Evolutionary conservation across 2,113 vertebrate genomes (phyloP), one percentile per base, ranked within the genome.

Genomic region (Vimba vimba): DNA sequence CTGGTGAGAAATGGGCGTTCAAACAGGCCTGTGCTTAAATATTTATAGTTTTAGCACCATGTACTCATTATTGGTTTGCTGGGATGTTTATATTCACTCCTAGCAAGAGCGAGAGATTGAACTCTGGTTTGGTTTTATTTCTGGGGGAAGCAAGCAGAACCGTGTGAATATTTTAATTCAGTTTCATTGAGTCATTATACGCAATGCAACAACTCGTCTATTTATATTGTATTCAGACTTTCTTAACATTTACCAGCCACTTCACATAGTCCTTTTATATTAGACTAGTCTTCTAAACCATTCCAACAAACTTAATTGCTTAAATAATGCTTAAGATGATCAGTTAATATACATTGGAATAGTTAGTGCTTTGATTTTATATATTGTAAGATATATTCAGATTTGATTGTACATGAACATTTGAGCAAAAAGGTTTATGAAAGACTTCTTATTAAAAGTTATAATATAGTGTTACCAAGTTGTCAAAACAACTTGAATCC

Each of bases 1-100:
- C 59, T 64, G 59, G 6, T 80, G n/a, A 64, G n/a, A 64, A 64
- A 64, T 45, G 45, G 57, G 6, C 39, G 0, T 80, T 45, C 8
- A 80, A 62, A 80, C 36, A 27, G 36, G 57, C 33, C 33, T 62
- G 57, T 62, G 79, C 79, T 27, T 80, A 64, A 64, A 81, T 81
- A 66, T 47, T 47, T 66, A 64, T 81, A 47, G 39, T 80, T 80
- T 62, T 80, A 64, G 59, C 78, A 64, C 36, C 21, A 64, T 79
- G 57, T 60, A 25, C 33, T 64, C 79, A 64, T 81, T 81, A 30
- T 66, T 81, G 79, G 78, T 80, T 64, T 45, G 7, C 13, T 64
- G 36, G 79, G 59, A 47, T 80, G 59, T 64, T 81, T 81, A 39
- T 27, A 66, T 81, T 66, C 39, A 27, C 36, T 39, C 59, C 39